These are phyloP conservation scores for Drosophila lutescens DNA, from an alignment of 2,888 invertebrate species.

Conservation along the genomic window DNA sequence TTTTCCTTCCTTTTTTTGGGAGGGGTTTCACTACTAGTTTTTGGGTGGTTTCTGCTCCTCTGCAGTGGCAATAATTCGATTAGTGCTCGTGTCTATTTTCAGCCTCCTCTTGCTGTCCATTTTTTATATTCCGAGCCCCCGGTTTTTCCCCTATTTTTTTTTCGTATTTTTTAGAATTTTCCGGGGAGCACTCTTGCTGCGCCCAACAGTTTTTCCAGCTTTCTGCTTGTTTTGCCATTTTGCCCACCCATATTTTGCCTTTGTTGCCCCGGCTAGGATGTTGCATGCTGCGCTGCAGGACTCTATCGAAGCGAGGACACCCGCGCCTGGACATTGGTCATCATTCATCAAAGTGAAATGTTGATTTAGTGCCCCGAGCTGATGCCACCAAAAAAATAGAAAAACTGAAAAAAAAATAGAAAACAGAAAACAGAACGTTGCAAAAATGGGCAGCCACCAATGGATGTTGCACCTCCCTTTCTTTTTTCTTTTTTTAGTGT, in stretches of 20 bases:
- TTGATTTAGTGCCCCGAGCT: constrained; percentile 79
- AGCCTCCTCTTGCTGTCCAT: constrained; percentile 66
- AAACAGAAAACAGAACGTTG: background rate
- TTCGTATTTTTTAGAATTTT: constrained; percentile 1
- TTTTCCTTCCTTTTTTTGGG: background rate
- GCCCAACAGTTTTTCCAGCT: constrained; percentile 53
- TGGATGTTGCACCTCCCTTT: constrained; percentile 41
- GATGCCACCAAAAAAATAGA: constrained; percentile 15
- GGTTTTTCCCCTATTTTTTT: background rate
- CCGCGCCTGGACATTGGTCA: constrained; percentile 81
- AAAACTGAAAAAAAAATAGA: background rate
- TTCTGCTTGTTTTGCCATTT: constrained; percentile 45
- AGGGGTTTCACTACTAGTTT: constrained; percentile 12
- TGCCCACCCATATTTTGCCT: constrained; percentile 37
- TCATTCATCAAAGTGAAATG: constrained; percentile 83
- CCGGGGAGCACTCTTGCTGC: constrained; percentile 12
- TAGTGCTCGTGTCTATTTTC: constrained; percentile 79
- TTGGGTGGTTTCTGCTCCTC: constrained; percentile 57
- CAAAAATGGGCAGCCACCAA: constrained; percentile 11
- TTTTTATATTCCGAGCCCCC: constrained; percentile 21
- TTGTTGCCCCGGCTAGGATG: constrained; percentile 43
- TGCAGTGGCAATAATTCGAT: constrained; percentile 83
- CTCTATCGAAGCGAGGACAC: constrained; percentile 53
- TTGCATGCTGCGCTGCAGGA: constrained; percentile 63
- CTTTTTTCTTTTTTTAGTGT: constrained; percentile 13